Evolutionary conservation across 2,113 vertebrate genomes (phyloP).

Genomic region (Chrysochloris asiatica): DNA sequence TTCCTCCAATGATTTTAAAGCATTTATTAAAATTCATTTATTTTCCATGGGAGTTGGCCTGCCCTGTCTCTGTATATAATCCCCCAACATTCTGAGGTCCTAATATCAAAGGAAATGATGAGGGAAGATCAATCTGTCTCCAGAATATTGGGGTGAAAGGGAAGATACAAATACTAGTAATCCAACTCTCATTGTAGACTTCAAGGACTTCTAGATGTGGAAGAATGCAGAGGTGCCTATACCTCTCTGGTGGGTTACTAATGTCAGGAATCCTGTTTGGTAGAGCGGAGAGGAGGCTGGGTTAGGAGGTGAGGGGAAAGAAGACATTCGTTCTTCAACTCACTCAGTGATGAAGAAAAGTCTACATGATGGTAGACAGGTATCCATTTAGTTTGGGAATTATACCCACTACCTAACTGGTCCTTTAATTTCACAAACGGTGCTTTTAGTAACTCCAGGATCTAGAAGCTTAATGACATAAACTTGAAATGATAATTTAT

Average conservation of each 20-base stretch:
- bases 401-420: neutral
- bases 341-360: neutral
- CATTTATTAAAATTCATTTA: slow-evolving; percentile 26
- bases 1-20: slow-evolving; percentile 20
- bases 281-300: too few species aligned
- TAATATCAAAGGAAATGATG: neutral
- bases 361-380: neutral
- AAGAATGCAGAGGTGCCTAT: neutral
- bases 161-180: neutral
- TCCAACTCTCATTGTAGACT: neutral
- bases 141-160: neutral
- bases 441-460: slow-evolving; percentile 22
- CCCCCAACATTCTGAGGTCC: neutral
- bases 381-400: neutral
- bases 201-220: neutral
- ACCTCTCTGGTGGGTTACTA: neutral
- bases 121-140: neutral
- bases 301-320: neutral
- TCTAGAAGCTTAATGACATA: slow-evolving; percentile 5
- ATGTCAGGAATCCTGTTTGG: neutral
- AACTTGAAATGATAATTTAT: neutral
- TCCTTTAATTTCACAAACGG: neutral
- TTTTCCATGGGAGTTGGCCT: neutral
- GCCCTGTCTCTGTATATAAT: neutral
- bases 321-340: neutral